phyloP scores from a whole-genome alignment of 2,797 vertebrate species.

The Tolypeutes matacus region DNA sequence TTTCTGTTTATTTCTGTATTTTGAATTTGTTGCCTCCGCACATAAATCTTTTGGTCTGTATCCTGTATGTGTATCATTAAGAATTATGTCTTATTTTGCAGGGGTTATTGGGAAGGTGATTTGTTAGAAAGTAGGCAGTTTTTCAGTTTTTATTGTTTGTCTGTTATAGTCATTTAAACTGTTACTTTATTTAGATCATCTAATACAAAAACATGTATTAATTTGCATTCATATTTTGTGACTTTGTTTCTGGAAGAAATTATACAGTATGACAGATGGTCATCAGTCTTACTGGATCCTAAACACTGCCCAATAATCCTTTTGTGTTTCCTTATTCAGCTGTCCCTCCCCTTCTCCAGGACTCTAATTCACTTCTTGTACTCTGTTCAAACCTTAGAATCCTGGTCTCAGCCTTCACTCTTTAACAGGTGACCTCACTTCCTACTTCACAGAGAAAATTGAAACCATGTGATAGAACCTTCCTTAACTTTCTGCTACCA shows the following conservation, averaged over 20 bases:
- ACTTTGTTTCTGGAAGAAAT: constrained; percentile 16
- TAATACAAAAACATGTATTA: not conserved
- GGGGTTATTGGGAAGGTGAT: constrained; percentile 46
- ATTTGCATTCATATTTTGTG: constrained; percentile 11
- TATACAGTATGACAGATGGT: not conserved
- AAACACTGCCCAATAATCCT: not conserved
- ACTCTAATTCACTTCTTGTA: not conserved
- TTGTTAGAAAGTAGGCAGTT: constrained; percentile 23
- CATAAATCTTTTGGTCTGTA: constrained; percentile 5
- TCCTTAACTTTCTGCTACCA: constrained; percentile 19
- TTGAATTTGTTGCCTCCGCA: constrained; percentile 21
- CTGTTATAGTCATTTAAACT: constrained; percentile 33
- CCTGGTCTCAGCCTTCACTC: not conserved
- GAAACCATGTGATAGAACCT: not conserved
- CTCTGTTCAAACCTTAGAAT: not conserved
- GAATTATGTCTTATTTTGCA: constrained; percentile 29
- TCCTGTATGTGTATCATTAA: not conserved
- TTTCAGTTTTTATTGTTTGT: constrained; percentile 47
- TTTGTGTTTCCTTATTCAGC: not conserved
- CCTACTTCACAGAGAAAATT: not conserved
- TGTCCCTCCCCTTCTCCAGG: not conserved
- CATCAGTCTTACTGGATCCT: not conserved
- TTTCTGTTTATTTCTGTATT: constrained; percentile 50
- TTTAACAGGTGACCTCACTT: not conserved
- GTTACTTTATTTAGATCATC: constrained; percentile 57